Evolutionary conservation across 2,797 vertebrate genomes (phyloP), one percentile per base, ranked within the genome.

Genomic region (Parambassis ranga): DNA sequence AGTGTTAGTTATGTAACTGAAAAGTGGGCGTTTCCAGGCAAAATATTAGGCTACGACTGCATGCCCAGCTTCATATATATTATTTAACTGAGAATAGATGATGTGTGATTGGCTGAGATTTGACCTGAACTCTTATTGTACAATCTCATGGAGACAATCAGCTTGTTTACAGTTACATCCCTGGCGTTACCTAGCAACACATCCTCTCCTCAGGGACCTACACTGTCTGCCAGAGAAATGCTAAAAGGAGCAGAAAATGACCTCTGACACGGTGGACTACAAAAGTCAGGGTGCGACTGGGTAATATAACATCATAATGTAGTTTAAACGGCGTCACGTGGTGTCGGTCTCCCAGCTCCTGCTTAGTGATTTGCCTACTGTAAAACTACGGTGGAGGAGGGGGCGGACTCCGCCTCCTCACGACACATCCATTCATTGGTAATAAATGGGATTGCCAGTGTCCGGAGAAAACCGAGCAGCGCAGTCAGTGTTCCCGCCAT

Each of bases 401-500:
- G 70, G 30, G 38, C 1, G 55, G 65, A 56, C 88, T 79, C 91
- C 91, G 89, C 91, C 91, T 79, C 87, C 86, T 68, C 66, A 66
- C 71, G 63, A 71, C 85, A 72, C 81, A 80, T 72, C 76, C 89
- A 81, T 87, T 87, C 87, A 75, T 75, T 80, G 75, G 80, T 80
- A 84, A 90, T 86, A 86, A 76, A 87, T 46, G 81, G 77, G 82
- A 75, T 37, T 74, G 77, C 74, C 51, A 55, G 59, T 13, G 79
- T 23, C 41, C 33, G 61, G 63, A 41, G 65, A 65, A 67, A 85
- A 59, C 65, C 55, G 73, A 81, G 80, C 65, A 8, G 56, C 64
- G 52, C 10, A 26, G 48, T 4, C 52, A 51, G 49, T 5, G 66
- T 91, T 92, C 88, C 91, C 91, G 92, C 91, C 92, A 90, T 59